phyloP scores from a whole-genome alignment of 2,797 vertebrate species.

The Chelon labrosus region DNA sequence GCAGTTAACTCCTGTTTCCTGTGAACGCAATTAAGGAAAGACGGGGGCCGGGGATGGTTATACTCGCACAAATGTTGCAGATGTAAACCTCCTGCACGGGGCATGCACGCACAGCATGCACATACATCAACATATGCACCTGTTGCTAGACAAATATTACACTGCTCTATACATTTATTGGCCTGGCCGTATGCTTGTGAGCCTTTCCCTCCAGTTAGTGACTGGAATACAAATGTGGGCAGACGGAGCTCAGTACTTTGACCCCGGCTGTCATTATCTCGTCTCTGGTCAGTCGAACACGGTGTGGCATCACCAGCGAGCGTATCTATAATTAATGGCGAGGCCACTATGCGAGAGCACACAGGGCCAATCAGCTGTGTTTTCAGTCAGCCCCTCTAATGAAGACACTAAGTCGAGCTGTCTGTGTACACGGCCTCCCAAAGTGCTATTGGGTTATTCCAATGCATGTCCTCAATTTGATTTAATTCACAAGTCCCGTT shows the following conservation, averaged over 20 bases:
- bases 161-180: constrained; percentile 61
- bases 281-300: constrained; percentile 64
- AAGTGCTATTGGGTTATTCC: constrained; percentile 74
- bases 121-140: not conserved
- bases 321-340: constrained; percentile 77
- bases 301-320: constrained; percentile 60
- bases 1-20: constrained; percentile 35
- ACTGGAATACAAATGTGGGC: constrained; percentile 75
- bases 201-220: constrained; percentile 40
- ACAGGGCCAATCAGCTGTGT: constrained; percentile 73
- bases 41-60: not conserved
- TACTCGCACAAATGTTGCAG: not conserved
- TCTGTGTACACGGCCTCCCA: constrained; percentile 66
- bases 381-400: constrained; percentile 68
- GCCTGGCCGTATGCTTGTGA: constrained; percentile 46
- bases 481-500: constrained; percentile 66
- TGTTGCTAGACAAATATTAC: constrained; percentile 47
- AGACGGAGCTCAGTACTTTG: constrained; percentile 63
- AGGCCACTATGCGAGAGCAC: constrained; percentile 68
- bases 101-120: not conserved
- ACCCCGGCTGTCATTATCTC: constrained; percentile 77
- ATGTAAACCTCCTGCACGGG: not conserved
- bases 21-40: not conserved
- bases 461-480: constrained; percentile 75
- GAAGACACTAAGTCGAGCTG: constrained; percentile 68